phyloP scores from a whole-genome alignment of 2,888 invertebrate species.

The Keiferia lycopersicella region DNA sequence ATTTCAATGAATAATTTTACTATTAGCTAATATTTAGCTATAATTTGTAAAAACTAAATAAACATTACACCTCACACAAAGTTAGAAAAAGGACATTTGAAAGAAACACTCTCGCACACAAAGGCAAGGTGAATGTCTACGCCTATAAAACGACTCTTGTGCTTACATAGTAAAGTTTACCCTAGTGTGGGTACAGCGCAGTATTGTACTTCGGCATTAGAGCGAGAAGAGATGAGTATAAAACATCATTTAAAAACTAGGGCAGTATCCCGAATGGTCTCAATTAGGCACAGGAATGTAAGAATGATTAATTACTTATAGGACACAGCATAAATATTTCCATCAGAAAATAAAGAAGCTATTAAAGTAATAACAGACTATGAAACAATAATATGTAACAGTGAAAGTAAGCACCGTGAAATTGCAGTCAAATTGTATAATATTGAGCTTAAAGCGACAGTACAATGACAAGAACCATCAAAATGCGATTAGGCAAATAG shows the following conservation, averaged over 20 bases:
- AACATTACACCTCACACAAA: background rate
- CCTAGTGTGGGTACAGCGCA: conserved; percentile 54
- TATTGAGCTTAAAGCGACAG: conserved; percentile 46
- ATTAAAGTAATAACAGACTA: conserved; percentile 27
- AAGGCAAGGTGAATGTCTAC: conserved; percentile 28
- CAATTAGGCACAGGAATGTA: conserved; percentile 61
- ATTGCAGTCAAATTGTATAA: conserved; percentile 58
- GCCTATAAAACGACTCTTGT: conserved; percentile 30
- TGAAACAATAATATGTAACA: conserved; percentile 44
- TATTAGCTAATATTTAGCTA: background rate
- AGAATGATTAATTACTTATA: conserved; percentile 48
- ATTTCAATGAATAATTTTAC: conserved; percentile 15
- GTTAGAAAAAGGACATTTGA: conserved; percentile 1
- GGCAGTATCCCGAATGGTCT: conserved; percentile 65
- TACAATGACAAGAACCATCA: conserved; percentile 62
- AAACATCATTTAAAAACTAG: conserved; percentile 72
- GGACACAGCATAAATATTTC: background rate
- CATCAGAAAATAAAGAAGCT: conserved; percentile 27
- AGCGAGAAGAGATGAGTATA: conserved; percentile 72
- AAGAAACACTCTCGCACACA: conserved; percentile 27
- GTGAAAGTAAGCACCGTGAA: conserved; percentile 62
- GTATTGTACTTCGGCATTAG: conserved; percentile 73
- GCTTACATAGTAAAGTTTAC: conserved; percentile 30
- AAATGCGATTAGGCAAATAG: conserved; percentile 64
- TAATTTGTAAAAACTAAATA: background rate